phyloP scores from a whole-genome alignment of 1,140 invertebrate species.

The Glomeris maerens region DNA sequence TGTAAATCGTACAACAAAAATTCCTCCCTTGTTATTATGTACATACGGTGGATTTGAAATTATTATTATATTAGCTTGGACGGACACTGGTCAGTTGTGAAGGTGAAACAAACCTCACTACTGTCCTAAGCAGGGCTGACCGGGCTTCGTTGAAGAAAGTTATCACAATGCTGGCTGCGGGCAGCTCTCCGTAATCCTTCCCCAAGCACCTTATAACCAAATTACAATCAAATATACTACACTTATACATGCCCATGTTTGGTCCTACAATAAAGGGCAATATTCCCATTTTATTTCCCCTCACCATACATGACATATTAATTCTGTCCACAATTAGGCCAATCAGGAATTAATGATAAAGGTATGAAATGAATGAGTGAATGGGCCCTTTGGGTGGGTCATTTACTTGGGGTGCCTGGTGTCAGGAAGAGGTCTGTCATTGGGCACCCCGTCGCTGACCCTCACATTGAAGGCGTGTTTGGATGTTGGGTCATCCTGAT shows the following conservation, averaged over 20 bases:
- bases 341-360: constrained; percentile 22
- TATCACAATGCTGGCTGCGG: constrained; percentile 83
- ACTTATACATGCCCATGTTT: constrained; percentile 4
- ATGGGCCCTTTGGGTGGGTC: not conserved
- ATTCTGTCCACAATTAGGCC: not conserved
- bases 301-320: no score
- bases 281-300: no score
- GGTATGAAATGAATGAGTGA: not conserved
- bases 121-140: constrained; percentile 73
- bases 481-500: constrained; percentile 76
- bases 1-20: constrained; percentile 34
- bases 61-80: constrained; percentile 3
- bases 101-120: constrained; percentile 55
- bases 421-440: constrained; percentile 81
- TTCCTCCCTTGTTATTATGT: constrained; percentile 1
- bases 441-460: constrained; percentile 76
- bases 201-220: constrained; percentile 49
- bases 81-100: constrained; percentile 18
- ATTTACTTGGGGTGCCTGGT: constrained; percentile 78
- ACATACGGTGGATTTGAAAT: constrained; percentile 6
- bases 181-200: constrained; percentile 40
- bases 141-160: constrained; percentile 92
- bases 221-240: constrained; percentile 9
- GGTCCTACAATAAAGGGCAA: not conserved
- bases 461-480: constrained; percentile 94